phyloP scores from a whole-genome alignment of 2,888 invertebrate genomes.

The Eupithecia exiguata region DNA sequence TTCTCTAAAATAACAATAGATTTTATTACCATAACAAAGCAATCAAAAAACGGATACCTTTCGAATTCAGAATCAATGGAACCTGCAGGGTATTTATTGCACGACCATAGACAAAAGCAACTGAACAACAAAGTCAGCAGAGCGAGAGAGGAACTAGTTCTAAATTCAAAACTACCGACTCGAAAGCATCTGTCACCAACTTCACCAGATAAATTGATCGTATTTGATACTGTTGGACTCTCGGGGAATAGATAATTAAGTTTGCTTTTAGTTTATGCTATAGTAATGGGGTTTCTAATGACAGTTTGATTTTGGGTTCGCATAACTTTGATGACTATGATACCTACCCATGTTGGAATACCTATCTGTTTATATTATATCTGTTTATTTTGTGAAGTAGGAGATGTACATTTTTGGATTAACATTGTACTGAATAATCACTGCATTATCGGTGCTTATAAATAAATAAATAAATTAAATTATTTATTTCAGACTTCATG shows the following conservation, averaged over 20 bases:
- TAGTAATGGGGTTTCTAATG: conserved; percentile 4
- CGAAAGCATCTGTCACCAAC: conserved; percentile 40
- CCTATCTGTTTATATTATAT: too few relatives aligned
- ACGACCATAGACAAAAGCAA: conserved; percentile 3
- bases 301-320: conserved; percentile 11
- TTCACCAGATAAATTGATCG: conserved; percentile 40
- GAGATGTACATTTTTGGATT: background rate
- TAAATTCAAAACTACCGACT: conserved; percentile 39
- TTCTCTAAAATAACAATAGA: background rate
- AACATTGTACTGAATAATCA: background rate
- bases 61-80: background rate
- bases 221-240: conserved; percentile 27
- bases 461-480: too few relatives aligned
- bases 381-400: background rate
- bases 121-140: background rate
- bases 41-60: background rate
- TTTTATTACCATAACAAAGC: background rate
- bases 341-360: background rate
- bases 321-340: background rate
- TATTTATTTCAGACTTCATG: too few relatives aligned
- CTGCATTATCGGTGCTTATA: background rate
- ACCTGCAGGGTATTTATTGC: background rate
- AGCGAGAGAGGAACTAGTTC: conserved; percentile 31
- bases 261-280: conserved; percentile 15
- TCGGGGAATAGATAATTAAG: conserved; percentile 25